Conservation (phyloP, 2,113 vertebrate genomes). For the Tenebrosternarchus preto region DNA sequence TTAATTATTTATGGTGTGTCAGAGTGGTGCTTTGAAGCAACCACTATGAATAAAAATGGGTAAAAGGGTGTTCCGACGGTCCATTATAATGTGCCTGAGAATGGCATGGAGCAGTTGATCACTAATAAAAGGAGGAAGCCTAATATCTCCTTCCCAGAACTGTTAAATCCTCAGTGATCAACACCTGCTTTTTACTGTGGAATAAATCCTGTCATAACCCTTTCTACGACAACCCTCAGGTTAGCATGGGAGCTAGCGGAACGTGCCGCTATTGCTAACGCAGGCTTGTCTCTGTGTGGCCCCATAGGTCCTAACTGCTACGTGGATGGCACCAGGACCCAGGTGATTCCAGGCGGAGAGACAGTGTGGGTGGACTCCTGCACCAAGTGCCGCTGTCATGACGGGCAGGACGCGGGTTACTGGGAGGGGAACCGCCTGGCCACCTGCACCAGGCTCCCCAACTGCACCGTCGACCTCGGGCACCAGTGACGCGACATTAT, state of each 20-base stretch:
- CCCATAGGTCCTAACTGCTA: slow-evolving; percentile 81
- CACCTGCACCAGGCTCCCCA: slow-evolving; percentile 73
- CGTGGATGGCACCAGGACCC: slow-evolving; percentile 65
- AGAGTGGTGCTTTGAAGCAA: no score
- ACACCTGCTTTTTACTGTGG: neutral
- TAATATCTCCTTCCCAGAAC: no score
- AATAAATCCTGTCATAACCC: neutral
- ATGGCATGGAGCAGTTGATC: no score
- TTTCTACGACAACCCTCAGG: no score
- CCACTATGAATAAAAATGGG: no score
- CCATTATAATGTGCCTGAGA: no score
- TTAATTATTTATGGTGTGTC: no score
- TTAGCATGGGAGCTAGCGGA: no score
- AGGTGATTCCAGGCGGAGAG: slow-evolving; percentile 77
- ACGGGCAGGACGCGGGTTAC: slow-evolving; percentile 80
- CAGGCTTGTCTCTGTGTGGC: neutral
- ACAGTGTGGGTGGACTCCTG: slow-evolving; percentile 79
- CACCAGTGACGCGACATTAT: slow-evolving; percentile 51
- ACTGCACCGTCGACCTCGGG: slow-evolving; percentile 66
- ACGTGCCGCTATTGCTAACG: no score
- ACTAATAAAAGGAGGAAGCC: no score
- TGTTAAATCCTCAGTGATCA: no score
- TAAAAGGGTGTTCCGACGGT: no score
- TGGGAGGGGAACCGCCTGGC: slow-evolving; percentile 84
- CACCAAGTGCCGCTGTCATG: slow-evolving; percentile 81